Evolutionary conservation across 2,113 vertebrate genomes (phyloP), one percentile per base, ranked within the genome.

Genomic region (Sphyrna mokarran): DNA sequence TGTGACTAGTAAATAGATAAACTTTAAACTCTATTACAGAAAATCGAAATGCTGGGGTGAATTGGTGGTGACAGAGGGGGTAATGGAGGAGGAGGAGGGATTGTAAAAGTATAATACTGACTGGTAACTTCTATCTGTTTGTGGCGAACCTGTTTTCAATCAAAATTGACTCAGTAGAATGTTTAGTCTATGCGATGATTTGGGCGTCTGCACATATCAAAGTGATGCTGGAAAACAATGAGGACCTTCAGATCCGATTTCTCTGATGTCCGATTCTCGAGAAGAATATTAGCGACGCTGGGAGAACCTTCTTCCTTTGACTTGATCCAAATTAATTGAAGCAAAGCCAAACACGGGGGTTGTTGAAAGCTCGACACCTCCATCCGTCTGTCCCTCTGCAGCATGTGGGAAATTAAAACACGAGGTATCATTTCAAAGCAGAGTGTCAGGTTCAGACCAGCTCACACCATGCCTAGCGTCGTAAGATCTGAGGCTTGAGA

Each of bases 401-500:
- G 29, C 18, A 72, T 72, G 40, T 95, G 40, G 69, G 94, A 72
- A 95, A 48, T 29, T 54, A 95, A 95, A 72, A 95, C 40, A 69
- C 0, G 9, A 37, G 14, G 66, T 37, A 70, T 70, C 63, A 94
- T 70, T 69, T 94, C 93, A 43, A 70, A 94, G 91, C 43, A 69
- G n/a, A 6, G 54, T 90, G 58, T 90, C 87, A 90, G 58, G 58
- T 90, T 90, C 33, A n/a, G 48, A 63, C 68, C 40, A 26, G 63
- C 48, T 94, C 37, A 61, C 14, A 94, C 40, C 10, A 94, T 3
- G 37, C 63, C 66, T 68, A 94, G 13, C 16, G 14, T 93, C 3
- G 70, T 43, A 40, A 94, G 66, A 69, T 94, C 66, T 70, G n/a
- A 43, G 11, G 13, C 93, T 94, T 43, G 63, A 20, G 66, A 1